Conservation (phyloP, 2,113 vertebrate genomes). For the Amphiprion percula region DNA sequence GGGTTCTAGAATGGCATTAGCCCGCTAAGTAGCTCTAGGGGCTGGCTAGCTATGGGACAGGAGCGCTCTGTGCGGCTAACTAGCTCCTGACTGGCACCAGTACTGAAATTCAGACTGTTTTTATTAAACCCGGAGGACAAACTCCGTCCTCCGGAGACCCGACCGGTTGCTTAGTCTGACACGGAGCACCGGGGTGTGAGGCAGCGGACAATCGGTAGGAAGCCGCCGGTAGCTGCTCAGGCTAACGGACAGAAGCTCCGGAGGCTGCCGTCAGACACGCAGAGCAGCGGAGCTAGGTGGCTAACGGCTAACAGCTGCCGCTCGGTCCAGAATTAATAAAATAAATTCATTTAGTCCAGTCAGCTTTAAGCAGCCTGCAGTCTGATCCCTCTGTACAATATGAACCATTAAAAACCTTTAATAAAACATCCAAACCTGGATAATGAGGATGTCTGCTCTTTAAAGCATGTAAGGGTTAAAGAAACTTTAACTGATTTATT, state of each 20-base stretch:
- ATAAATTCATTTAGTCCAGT: background rate
- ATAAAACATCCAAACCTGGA: too few species aligned
- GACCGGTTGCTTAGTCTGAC: background rate
- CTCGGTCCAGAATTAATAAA: too few species aligned
- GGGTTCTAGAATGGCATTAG: slow-evolving; percentile 27
- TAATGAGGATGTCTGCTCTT: too few species aligned
- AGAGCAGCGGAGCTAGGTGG: slow-evolving; percentile 26
- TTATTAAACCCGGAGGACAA: too few species aligned
- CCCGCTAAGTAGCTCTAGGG: slow-evolving; percentile 34
- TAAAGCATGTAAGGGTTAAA: too few species aligned
- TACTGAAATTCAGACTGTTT: too few species aligned
- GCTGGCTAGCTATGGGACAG: slow-evolving; percentile 29
- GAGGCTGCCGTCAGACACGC: slow-evolving; percentile 47
- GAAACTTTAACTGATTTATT: too few species aligned
- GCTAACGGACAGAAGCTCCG: background rate
- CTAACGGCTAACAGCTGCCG: too few species aligned
- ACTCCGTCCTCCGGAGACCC: background rate
- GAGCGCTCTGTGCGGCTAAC: slow-evolving; percentile 17
- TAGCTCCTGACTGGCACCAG: background rate
- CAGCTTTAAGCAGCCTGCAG: too few species aligned
- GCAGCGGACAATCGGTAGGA: slow-evolving; percentile 33
- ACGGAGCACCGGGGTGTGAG: background rate
- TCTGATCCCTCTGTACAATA: too few species aligned
- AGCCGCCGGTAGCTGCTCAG: slow-evolving; percentile 49
- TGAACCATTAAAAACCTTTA: too few species aligned